These are phyloP conservation scores for Drosophila pegasa DNA, from an alignment of 2,888 invertebrate genomes.

Conservation along the genomic window DNA sequence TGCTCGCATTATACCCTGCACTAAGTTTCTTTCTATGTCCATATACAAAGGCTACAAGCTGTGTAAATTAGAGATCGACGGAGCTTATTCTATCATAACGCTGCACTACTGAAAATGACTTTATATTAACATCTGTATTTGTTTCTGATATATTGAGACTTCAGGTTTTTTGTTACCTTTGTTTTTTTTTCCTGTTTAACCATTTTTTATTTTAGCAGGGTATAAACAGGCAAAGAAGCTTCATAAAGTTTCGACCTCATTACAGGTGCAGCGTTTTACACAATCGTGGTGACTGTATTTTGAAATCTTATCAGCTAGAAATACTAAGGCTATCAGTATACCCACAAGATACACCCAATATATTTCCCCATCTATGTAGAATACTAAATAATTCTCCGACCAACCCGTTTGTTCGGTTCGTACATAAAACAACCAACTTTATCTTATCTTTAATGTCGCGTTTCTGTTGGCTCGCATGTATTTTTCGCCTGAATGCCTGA, in stretches of 20 bases:
- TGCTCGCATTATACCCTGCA: not conserved
- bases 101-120: not conserved
- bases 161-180: too few relatives aligned
- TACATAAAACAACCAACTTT: constrained; percentile 64
- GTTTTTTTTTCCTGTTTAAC: not conserved
- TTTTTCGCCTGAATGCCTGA: constrained; percentile 14
- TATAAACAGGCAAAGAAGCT: not conserved
- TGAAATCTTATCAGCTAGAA: constrained; percentile 62
- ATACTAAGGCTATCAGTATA: constrained; percentile 47
- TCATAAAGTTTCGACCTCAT: constrained; percentile 24
- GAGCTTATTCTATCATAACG: not conserved
- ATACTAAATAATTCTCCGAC: constrained; percentile 10
- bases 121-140: not conserved
- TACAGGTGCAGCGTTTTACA: constrained; percentile 64
- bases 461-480: constrained; percentile 16
- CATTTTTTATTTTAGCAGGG: not conserved
- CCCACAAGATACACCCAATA: constrained; percentile 31
- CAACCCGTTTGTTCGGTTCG: constrained; percentile 38
- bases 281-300: constrained; percentile 30
- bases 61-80: not conserved
- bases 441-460: constrained; percentile 61
- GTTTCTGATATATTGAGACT: not conserved
- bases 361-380: constrained; percentile 28
- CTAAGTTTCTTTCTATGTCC: not conserved
- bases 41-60: not conserved